These are phyloP conservation scores for Sander vitreus DNA, from an alignment of 2,113 vertebrate genomes.

Conservation along the genomic window DNA sequence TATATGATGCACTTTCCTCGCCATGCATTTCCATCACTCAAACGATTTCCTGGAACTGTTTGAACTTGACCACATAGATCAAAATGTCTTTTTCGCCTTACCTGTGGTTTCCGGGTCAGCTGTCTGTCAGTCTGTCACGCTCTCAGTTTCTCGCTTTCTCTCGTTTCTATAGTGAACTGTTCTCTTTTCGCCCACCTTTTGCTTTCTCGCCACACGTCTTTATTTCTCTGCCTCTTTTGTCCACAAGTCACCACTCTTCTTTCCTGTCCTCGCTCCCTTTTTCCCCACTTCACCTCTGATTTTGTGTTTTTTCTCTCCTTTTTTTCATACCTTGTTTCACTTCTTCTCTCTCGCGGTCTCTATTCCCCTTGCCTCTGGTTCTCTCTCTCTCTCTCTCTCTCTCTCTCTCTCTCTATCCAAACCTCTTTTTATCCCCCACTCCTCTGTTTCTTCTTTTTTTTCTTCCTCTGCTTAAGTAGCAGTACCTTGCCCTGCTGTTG, in stretches of 20 bases:
- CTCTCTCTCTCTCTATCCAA: neutral
- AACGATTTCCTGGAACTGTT: neutral
- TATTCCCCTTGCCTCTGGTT: neutral
- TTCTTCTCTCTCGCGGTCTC: neutral
- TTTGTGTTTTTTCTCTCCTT: neutral
- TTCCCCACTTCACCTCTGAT: constrained; percentile 30
- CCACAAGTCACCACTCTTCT: constrained; percentile 28
- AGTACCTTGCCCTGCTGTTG: constrained; percentile 51
- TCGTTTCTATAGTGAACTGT: neutral
- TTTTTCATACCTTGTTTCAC: neutral
- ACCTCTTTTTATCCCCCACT: constrained; percentile 8
- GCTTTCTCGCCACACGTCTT: constrained; percentile 25
- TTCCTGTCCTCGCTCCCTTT: constrained; percentile 10
- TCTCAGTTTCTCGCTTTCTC: constrained; percentile 8
- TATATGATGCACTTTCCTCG: neutral
- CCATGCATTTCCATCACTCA: neutral
- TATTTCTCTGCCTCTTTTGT: constrained; percentile 41
- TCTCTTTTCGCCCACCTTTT: neutral
- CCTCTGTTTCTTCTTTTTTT: constrained; percentile 31
- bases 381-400: neutral
- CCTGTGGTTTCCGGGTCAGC: constrained; percentile 37
- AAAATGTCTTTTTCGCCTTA: constrained; percentile 23
- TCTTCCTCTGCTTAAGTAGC: constrained; percentile 31
- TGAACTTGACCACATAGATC: neutral
- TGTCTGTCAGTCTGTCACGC: constrained; percentile 13